phyloP scores from a whole-genome alignment of 2,888 invertebrate species.

The Apamea monoglypha region DNA sequence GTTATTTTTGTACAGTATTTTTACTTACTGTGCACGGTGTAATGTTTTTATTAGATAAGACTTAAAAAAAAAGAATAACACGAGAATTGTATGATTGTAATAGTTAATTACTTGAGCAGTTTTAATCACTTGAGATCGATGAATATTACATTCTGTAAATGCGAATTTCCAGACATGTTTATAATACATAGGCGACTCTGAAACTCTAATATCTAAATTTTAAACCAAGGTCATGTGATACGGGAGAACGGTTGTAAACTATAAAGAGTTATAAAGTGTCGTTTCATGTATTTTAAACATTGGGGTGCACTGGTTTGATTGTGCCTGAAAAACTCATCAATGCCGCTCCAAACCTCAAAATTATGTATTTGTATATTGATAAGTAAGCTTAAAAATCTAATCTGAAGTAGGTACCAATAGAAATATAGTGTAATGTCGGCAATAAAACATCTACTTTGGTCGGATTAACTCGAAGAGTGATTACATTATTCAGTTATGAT shows the following conservation, averaged over 20 bases:
- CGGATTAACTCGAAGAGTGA: conserved; percentile 86
- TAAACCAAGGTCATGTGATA: conserved; percentile 29
- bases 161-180: conserved; percentile 81
- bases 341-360: conserved; percentile 90
- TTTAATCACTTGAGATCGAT: conserved; percentile 81
- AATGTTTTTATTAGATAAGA: conserved; percentile 71
- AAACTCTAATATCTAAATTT: conserved; percentile 36
- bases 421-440: conserved; percentile 82
- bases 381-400: conserved; percentile 82
- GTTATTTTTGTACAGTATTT: conserved; percentile 66
- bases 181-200: conserved; percentile 81
- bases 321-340: conserved; percentile 89
- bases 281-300: conserved; percentile 86
- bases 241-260: conserved; percentile 11
- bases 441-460: conserved; percentile 78
- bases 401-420: conserved; percentile 82
- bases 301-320: conserved; percentile 88
- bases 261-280: conserved; percentile 61
- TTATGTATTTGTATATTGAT: conserved; percentile 85
- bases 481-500: conserved; percentile 90
- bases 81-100: conserved; percentile 70
- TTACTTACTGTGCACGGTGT: conserved; percentile 66
- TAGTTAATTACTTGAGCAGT: conserved; percentile 74
- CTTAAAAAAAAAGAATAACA: conserved; percentile 58
- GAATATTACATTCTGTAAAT: conserved; percentile 80